These are phyloP conservation scores for Stictonetta naevosa DNA, from an alignment of 2,113 vertebrate species.

Conservation along the genomic window DNA sequence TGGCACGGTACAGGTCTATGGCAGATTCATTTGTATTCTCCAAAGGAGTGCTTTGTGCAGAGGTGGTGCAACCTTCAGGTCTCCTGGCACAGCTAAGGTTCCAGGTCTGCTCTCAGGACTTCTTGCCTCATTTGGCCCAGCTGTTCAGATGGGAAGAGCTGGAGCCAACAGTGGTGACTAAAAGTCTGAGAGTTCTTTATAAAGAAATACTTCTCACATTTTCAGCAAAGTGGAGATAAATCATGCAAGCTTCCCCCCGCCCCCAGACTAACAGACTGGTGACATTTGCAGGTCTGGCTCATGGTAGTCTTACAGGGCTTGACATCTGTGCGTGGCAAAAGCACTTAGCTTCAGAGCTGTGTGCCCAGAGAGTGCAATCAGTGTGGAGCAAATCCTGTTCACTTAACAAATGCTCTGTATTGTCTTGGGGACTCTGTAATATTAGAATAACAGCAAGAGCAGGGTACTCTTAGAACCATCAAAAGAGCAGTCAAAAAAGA, in stretches of 20 bases:
- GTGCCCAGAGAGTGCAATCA: background rate
- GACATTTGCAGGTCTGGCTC: background rate
- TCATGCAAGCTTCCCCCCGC: background rate
- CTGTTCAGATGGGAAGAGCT: background rate
- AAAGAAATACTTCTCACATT: background rate
- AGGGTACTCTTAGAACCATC: background rate
- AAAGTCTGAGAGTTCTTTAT: background rate
- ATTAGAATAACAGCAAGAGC: background rate
- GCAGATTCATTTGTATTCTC: background rate
- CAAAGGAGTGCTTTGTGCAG: background rate
- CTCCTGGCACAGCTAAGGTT: background rate
- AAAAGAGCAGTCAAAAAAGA: background rate
- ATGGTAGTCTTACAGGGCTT: background rate
- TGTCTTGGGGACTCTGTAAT: background rate
- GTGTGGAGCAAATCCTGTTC: background rate
- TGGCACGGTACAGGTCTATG: fast-evolving
- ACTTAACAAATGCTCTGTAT: background rate
- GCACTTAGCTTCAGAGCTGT: background rate
- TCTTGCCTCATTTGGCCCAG: background rate
- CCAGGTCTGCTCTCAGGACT: background rate
- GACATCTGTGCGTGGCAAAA: constrained; percentile 15
- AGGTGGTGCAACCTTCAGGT: background rate
- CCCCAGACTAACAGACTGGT: background rate
- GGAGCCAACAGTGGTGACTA: background rate
- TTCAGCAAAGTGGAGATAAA: background rate